Evolutionary conservation across 2,113 vertebrate species (phyloP).

Genomic region (Etheostoma spectabile): DNA sequence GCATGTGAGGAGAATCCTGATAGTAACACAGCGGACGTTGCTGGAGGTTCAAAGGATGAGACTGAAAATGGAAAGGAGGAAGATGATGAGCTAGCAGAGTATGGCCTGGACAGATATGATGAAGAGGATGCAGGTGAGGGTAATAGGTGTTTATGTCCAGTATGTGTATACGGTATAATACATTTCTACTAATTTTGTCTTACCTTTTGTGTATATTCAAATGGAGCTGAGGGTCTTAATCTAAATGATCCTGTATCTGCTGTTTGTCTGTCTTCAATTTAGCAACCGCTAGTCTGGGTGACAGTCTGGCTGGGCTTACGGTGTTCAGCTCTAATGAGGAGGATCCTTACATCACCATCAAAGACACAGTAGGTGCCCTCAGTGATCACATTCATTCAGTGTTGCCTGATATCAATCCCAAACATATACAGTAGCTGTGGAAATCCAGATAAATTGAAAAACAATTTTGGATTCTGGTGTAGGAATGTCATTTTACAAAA

Average conservation of each 20-base stretch:
- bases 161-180: not conserved
- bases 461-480: not conserved
- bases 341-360: constrained; percentile 95
- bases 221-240: not conserved
- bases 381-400: not conserved
- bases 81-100: constrained; percentile 89
- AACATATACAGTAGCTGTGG: not conserved
- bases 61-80: constrained; percentile 65
- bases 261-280: constrained; percentile 11
- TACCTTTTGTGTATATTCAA: not conserved
- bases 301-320: constrained; percentile 91
- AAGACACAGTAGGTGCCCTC: constrained; percentile 90
- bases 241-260: not conserved
- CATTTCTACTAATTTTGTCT: not conserved
- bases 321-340: constrained; percentile 92
- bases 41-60: constrained; percentile 58
- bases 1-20: constrained; percentile 38
- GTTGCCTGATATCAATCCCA: not conserved
- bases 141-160: not conserved
- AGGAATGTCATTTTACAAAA: not conserved
- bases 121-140: constrained; percentile 86
- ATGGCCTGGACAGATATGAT: constrained; percentile 92
- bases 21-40: constrained; percentile 30
- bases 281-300: constrained; percentile 89
- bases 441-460: not conserved